phyloP scores from a whole-genome alignment of 2,797 vertebrate species.

The Anguilla obscura region DNA sequence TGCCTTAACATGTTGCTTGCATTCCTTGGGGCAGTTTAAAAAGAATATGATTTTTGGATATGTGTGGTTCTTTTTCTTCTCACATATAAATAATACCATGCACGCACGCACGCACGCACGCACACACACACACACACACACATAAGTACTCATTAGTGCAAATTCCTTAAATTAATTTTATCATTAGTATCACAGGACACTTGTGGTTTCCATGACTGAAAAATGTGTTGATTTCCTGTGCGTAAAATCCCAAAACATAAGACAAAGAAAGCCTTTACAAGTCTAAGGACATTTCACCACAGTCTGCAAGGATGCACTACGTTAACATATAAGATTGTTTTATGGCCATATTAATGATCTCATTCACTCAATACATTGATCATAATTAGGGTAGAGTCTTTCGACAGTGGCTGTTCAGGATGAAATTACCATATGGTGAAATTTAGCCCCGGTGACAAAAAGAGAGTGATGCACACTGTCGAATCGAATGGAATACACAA shows the following conservation, averaged over 20 bases:
- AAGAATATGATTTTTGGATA: background rate
- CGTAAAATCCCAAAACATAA: background rate
- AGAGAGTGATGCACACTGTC: background rate
- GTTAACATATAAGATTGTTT: background rate
- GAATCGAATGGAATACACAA: slow-evolving; percentile 8
- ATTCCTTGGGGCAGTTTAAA: background rate
- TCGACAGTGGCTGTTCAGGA: background rate
- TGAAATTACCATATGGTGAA: background rate
- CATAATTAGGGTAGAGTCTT: slow-evolving; percentile 6
- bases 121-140: background rate
- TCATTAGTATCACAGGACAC: background rate
- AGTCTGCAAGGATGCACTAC: background rate
- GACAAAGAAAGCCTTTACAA: background rate
- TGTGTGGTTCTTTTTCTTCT: background rate
- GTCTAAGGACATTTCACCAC: background rate
- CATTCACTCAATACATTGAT: slow-evolving; percentile 10
- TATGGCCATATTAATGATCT: slow-evolving; percentile 1
- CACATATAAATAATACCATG: background rate
- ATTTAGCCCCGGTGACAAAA: slow-evolving; percentile 2
- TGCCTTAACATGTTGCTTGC: background rate
- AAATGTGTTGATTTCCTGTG: background rate
- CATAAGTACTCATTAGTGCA: background rate
- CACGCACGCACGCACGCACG: too few relatives aligned
- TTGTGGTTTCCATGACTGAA: background rate
- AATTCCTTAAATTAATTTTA: background rate